phyloP scores from a whole-genome alignment of 1,140 invertebrate species.

The Penaeus japonicus region DNA sequence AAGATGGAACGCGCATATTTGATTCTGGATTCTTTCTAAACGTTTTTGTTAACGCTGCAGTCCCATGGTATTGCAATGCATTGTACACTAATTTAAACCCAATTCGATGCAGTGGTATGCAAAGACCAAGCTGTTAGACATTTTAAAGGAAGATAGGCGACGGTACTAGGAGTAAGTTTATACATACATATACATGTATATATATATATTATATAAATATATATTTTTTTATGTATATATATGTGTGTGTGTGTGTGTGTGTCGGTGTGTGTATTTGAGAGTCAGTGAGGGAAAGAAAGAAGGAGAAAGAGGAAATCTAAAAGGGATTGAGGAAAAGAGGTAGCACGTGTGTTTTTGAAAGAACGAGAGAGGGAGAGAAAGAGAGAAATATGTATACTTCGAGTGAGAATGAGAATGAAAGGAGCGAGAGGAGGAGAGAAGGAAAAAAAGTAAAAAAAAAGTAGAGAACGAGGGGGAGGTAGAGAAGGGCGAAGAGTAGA shows the following conservation, averaged over 20 bases:
- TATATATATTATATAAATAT: neutral
- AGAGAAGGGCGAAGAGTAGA: too few relatives aligned
- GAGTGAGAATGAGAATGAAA: neutral
- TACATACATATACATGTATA: neutral
- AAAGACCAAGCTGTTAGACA: neutral
- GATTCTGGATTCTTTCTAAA: too few relatives aligned
- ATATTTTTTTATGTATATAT: neutral
- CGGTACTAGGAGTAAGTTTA: neutral
- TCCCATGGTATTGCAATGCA: too few relatives aligned
- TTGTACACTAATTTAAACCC: too few relatives aligned
- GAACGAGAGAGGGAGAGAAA: neutral
- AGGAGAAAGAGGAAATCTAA: neutral
- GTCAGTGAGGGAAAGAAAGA: neutral
- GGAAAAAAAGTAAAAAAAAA: neutral
- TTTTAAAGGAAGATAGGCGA: neutral
- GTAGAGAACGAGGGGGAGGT: too few relatives aligned
- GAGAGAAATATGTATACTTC: too few relatives aligned
- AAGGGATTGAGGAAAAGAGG: too few relatives aligned
- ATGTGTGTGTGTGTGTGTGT: neutral
- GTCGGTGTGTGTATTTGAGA: neutral
- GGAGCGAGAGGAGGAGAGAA: neutral
- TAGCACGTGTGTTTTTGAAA: neutral
- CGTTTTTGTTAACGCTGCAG: too few relatives aligned
- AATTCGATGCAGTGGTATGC: neutral
- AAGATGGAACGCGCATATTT: too few relatives aligned